phyloP scores from a whole-genome alignment of 2,888 invertebrate genomes.

The Gastracanthus pulcherrimus region DNA sequence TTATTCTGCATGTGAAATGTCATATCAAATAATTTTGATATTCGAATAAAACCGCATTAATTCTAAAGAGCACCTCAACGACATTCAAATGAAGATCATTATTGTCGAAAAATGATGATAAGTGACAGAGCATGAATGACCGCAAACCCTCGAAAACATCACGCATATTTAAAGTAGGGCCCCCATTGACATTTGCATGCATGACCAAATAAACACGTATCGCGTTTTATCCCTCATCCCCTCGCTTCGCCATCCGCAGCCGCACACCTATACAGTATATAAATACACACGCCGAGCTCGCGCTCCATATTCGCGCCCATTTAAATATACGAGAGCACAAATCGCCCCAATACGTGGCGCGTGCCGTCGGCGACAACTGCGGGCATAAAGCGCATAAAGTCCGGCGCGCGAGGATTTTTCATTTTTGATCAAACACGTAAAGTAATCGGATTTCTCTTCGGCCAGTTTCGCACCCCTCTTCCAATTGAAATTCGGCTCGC shows the following conservation, averaged over 20 bases:
- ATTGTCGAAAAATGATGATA: conserved; percentile 20
- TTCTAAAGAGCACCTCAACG: conserved; percentile 2
- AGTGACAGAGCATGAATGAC: neutral
- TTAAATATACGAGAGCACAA: conserved; percentile 39
- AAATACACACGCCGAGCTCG: neutral
- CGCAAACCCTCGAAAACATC: conserved; percentile 19
- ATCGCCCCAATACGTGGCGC: conserved; percentile 11
- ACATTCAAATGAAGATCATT: conserved; percentile 28
- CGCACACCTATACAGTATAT: neutral
- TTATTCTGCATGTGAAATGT: no score
- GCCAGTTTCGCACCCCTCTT: conserved; percentile 37
- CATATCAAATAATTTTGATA: neutral
- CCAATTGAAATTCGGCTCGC: conserved; percentile 61
- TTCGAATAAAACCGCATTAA: neutral
- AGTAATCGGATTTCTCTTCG: conserved; percentile 56
- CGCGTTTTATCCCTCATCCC: conserved; percentile 34
- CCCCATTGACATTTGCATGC: conserved; percentile 49
- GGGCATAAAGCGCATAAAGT: no score
- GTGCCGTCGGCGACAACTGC: no score
- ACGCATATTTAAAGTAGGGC: conserved; percentile 42
- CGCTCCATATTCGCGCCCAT: conserved; percentile 12
- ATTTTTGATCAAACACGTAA: conserved; percentile 43
- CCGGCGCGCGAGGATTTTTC: conserved; percentile 43
- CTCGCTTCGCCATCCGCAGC: neutral
- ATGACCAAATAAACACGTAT: conserved; percentile 52